phyloP scores from a whole-genome alignment of 1,140 invertebrate genomes.

The Xylocopa sonorina region DNA sequence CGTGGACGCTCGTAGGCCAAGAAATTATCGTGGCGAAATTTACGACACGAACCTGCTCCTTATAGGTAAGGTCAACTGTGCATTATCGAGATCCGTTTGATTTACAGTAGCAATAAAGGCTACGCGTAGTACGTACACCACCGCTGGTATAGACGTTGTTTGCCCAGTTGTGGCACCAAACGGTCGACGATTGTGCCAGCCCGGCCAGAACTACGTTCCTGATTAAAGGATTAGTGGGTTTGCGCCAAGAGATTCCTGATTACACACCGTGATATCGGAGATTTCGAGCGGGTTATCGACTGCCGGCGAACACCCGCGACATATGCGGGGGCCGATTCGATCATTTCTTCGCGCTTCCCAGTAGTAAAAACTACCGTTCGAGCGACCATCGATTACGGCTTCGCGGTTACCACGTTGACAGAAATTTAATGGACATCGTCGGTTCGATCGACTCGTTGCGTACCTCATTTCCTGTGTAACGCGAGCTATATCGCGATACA shows the following conservation, averaged over 20 bases:
- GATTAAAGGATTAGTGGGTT: slow-evolving; percentile 55
- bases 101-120: slow-evolving; percentile 73
- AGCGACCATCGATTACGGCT: background rate
- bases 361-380: background rate
- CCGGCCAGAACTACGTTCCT: slow-evolving; percentile 37
- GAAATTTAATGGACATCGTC: slow-evolving; percentile 35
- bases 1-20: background rate
- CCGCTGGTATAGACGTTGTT: slow-evolving; percentile 42
- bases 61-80: slow-evolving; percentile 48
- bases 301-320: background rate
- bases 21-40: slow-evolving; percentile 34
- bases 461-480: slow-evolving; percentile 3
- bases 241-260: slow-evolving; percentile 45
- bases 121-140: slow-evolving; percentile 18
- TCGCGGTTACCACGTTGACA: background rate
- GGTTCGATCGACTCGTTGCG: slow-evolving; percentile 28
- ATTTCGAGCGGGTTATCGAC: background rate
- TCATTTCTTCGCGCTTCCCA: too few relatives aligned
- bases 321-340: background rate
- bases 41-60: slow-evolving; percentile 34
- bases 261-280: slow-evolving; percentile 33
- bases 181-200: slow-evolving; percentile 36
- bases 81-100: slow-evolving; percentile 72
- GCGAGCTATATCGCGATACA: slow-evolving; percentile 26
- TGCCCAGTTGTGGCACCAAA: slow-evolving; percentile 46